A percentile compares a stretch with the other conserved stretches of the same genome.
phyloP scores from a whole-genome alignment of 2,888 invertebrate species.

The Dryocosmus kuriphilus region DNA sequence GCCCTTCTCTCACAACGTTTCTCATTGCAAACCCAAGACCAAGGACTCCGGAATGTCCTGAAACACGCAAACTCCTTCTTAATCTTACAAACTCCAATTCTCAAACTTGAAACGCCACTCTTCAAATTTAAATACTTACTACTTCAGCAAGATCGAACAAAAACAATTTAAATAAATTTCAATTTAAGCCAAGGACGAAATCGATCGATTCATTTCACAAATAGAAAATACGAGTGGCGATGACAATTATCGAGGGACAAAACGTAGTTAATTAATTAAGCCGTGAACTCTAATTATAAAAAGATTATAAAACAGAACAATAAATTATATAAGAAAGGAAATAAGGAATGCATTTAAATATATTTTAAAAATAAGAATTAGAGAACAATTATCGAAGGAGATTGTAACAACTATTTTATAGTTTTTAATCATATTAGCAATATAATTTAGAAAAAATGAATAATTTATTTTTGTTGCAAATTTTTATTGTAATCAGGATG shows the following conservation, averaged over 20 bases:
- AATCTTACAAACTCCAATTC: not conserved
- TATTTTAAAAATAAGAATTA: too few relatives aligned
- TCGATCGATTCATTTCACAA: conserved; percentile 28
- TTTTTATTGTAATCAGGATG: too few relatives aligned
- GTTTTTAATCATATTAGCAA: too few relatives aligned
- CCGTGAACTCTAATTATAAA: not conserved
- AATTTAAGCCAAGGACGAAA: conserved; percentile 28
- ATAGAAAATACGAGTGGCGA: conserved; percentile 9
- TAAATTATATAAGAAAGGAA: too few relatives aligned
- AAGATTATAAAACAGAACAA: too few relatives aligned
- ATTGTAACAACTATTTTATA: too few relatives aligned
- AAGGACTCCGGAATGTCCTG: conserved; percentile 79
- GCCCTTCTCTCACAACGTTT: conserved; percentile 84
- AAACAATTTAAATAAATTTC: conserved; percentile 36
- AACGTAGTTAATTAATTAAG: conserved; percentile 1
- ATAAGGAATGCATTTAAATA: too few relatives aligned
- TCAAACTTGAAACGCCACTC: too few relatives aligned
- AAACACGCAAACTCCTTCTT: conserved; percentile 10
- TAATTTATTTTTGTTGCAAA: too few relatives aligned
- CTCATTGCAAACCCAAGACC: conserved; percentile 88
- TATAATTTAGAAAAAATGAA: too few relatives aligned
- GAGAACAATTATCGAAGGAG: too few relatives aligned
- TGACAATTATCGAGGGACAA: not conserved
- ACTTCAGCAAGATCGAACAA: conserved; percentile 28
- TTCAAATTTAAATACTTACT: conserved; percentile 4